Conservation (phyloP, 2,888 invertebrate species). For the Chironomus riparius region DNA sequence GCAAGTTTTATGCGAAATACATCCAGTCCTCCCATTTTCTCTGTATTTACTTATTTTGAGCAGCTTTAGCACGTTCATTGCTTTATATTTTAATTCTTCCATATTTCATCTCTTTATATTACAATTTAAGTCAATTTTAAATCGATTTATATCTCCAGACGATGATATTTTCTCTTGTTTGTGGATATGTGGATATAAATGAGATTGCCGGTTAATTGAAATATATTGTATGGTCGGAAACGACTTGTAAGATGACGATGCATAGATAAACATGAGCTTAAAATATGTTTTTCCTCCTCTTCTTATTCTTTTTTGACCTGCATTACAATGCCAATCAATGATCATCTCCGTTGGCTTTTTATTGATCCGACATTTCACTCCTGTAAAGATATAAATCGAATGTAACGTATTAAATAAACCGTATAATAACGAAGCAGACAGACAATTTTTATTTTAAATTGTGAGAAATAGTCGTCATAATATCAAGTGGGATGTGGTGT, state of each 20-base stretch:
- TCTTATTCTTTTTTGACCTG: no score
- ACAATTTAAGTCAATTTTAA: no score
- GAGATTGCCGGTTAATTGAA: no score
- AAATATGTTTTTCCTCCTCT: no score
- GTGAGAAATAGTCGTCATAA: background rate
- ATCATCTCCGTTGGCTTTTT: background rate
- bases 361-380: background rate
- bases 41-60: no score
- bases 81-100: background rate
- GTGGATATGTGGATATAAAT: no score
- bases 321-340: background rate
- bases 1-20: slow-evolving; percentile 3
- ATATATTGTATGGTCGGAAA: background rate
- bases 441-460: no score
- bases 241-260: background rate
- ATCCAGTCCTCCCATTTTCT: background rate
- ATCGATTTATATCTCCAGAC: no score
- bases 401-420: no score
- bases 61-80: background rate
- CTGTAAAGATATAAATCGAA: background rate
- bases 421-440: no score
- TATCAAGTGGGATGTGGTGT: background rate
- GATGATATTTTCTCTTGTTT: no score
- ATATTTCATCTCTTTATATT: no score
- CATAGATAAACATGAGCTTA: background rate